These are phyloP conservation scores for Salvelinus fontinalis DNA, from an alignment of 2,113 vertebrate species.

Conservation along the genomic window DNA sequence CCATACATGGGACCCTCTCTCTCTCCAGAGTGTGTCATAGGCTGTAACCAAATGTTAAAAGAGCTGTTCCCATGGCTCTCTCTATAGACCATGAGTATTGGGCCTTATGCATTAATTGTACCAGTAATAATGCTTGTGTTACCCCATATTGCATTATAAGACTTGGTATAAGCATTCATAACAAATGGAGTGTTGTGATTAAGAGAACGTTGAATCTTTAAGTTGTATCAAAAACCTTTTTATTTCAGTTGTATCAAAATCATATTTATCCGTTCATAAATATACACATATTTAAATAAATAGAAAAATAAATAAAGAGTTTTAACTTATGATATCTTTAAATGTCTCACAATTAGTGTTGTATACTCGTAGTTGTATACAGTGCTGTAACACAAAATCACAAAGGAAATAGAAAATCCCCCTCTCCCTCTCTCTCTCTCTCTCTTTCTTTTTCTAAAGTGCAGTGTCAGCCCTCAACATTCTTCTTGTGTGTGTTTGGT, in stretches of 20 bases:
- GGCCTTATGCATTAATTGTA: not conserved
- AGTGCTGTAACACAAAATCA: not conserved
- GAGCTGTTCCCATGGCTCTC: not conserved
- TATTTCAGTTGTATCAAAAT: slow-evolving; percentile 43
- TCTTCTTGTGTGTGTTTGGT: slow-evolving; percentile 12
- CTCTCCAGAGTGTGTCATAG: not conserved
- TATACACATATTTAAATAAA: not conserved
- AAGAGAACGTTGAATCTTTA: too few relatives aligned
- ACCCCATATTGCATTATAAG: too few relatives aligned
- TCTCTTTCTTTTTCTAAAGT: not conserved
- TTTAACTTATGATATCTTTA: not conserved
- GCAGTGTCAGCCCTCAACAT: slow-evolving; percentile 21
- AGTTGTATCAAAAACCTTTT: too few relatives aligned
- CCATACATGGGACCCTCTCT: slow-evolving; percentile 15
- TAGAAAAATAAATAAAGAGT: slow-evolving; percentile 45
- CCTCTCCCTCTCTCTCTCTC: not conserved
- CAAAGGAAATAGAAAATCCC: not conserved
- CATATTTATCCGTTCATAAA: slow-evolving; percentile 40
- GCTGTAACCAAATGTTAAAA: not conserved
- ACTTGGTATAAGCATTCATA: too few relatives aligned
- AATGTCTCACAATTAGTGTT: too few relatives aligned
- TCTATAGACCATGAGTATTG: not conserved
- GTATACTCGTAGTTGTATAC: not conserved
- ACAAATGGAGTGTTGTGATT: too few relatives aligned
- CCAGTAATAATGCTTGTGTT: too few relatives aligned